Evolutionary conservation across 2,888 invertebrate genomes (phyloP).

Genomic region (Octonoba sinensis): DNA sequence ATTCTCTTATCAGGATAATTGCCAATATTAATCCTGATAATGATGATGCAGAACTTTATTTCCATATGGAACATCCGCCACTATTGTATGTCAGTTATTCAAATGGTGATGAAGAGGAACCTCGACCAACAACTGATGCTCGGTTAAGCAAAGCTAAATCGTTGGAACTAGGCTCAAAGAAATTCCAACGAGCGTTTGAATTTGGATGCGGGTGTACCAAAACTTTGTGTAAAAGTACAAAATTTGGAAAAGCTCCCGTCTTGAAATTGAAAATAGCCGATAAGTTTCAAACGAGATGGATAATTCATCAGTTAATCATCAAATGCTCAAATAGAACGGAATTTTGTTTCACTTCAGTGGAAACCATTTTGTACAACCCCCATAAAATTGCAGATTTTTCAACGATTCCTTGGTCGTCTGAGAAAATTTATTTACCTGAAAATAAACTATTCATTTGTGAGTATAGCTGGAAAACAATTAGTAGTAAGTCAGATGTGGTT

Average conservation of each 20-base stretch:
- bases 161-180: constrained; percentile 19
- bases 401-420: constrained; percentile 11
- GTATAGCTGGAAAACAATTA: constrained; percentile 55
- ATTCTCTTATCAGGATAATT: constrained; percentile 38
- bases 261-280: constrained; percentile 42
- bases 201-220: constrained; percentile 47
- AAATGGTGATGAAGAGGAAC: not conserved
- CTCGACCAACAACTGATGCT: no score
- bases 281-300: constrained; percentile 47
- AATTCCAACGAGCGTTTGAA: constrained; percentile 43
- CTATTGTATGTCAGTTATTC: constrained; percentile 21
- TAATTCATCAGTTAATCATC: constrained; percentile 34
- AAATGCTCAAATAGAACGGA: constrained; percentile 40
- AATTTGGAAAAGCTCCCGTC: constrained; percentile 38
- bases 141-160: constrained; percentile 30
- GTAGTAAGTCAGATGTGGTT: constrained; percentile 21
- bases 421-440: not conserved
- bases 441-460: constrained; percentile 45
- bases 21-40: constrained; percentile 21
- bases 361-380: not conserved
- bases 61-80: constrained; percentile 52
- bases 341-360: constrained; percentile 33
- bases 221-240: constrained; percentile 27
- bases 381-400: constrained; percentile 1
- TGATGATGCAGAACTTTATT: constrained; percentile 29